phyloP scores from a whole-genome alignment of 2,797 vertebrate genomes.

The Pseudochirops corinnae region DNA sequence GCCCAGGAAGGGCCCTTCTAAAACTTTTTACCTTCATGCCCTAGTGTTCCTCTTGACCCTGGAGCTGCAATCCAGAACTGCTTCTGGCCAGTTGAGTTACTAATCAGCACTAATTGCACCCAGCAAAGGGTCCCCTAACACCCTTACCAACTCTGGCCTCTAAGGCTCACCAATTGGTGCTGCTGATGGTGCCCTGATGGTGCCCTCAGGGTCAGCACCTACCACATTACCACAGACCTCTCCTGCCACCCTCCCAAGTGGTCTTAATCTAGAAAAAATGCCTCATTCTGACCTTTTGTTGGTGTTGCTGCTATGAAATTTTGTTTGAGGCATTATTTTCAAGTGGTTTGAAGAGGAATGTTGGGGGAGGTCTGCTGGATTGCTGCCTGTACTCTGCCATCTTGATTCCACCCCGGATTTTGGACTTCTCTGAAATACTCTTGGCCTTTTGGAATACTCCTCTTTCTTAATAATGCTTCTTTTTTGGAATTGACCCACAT shows the following conservation, averaged over 20 bases:
- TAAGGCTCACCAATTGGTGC: background rate
- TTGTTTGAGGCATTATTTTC: background rate
- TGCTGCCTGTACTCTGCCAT: background rate
- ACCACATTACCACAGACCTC: background rate
- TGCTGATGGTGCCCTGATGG: background rate
- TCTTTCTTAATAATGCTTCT: conserved; percentile 37
- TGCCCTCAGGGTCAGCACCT: background rate
- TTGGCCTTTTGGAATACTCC: background rate
- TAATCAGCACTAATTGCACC: background rate
- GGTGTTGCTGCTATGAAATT: background rate
- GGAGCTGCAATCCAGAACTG: background rate
- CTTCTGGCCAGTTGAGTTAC: background rate
- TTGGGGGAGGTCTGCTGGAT: background rate
- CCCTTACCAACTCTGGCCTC: background rate
- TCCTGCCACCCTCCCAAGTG: background rate
- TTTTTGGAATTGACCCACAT: conserved; percentile 30
- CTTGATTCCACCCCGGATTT: background rate
- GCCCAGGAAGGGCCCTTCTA: background rate
- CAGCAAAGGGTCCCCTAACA: background rate
- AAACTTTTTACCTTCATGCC: background rate
- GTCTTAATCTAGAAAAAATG: background rate
- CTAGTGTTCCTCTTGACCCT: background rate
- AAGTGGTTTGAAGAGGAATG: background rate
- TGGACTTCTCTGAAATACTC: conserved; percentile 33
- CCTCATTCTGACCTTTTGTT: background rate